A percentile compares a stretch with the other conserved stretches of the same genome.
These are phyloP conservation scores for Geotrypetes seraphini DNA, from an alignment of 2,797 vertebrate genomes.

Conservation along the genomic window DNA sequence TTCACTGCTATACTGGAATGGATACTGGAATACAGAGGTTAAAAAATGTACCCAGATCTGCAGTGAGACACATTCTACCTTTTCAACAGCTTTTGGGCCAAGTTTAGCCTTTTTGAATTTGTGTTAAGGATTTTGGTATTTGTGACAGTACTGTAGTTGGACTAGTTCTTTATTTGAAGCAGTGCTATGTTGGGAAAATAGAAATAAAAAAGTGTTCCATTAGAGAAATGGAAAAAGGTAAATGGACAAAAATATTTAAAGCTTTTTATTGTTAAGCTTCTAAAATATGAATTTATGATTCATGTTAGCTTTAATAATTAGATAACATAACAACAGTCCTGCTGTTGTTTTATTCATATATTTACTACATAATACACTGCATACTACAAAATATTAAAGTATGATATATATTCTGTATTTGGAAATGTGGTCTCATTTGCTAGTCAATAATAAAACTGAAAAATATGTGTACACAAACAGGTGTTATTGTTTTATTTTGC, in stretches of 20 bases:
- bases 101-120: neutral
- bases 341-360: neutral
- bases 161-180: neutral
- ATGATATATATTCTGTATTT: neutral
- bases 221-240: neutral
- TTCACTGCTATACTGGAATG: too few species aligned
- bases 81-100: too few species aligned
- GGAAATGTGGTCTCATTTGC: neutral
- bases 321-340: neutral
- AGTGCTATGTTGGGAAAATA: accelerated
- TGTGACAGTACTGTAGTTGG: accelerated
- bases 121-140: neutral
- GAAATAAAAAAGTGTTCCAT: constrained; percentile 1
- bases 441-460: too few species aligned
- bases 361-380: neutral
- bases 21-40: too few species aligned
- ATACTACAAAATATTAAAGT: neutral
- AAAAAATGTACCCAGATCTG: too few species aligned
- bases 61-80: too few species aligned
- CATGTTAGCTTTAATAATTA: neutral
- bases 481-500: constrained; percentile 22
- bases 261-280: constrained; percentile 16
- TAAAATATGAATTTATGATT: constrained; percentile 3
- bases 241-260: constrained; percentile 9
- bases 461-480: constrained; percentile 19